phyloP scores from a whole-genome alignment of 92 coral and sea anemone species.

The Muricea muricata region DNA sequence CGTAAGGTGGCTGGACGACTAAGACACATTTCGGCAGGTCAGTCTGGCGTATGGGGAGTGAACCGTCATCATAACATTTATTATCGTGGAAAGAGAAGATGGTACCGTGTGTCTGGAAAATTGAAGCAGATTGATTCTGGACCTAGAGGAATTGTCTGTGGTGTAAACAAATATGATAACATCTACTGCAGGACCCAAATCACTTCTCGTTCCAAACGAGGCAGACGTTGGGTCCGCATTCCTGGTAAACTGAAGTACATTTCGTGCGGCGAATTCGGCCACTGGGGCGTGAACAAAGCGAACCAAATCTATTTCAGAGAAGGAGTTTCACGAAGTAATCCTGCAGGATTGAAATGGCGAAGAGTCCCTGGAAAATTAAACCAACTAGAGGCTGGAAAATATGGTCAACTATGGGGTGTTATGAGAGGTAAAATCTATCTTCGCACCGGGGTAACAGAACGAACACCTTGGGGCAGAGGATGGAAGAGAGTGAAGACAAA shows the following conservation, averaged over 20 bases:
- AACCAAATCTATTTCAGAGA: conserved; percentile 35
- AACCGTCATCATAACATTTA: conserved; percentile 12
- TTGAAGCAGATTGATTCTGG: conserved; percentile 59
- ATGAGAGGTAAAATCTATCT: not conserved
- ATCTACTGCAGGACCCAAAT: conserved; percentile 47
- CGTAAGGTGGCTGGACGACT: conserved; percentile 33
- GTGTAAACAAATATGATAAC: conserved; percentile 26
- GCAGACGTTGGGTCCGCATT: conserved; percentile 39
- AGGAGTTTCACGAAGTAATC: conserved; percentile 5
- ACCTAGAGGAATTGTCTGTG: conserved; percentile 39
- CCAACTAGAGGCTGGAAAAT: conserved; percentile 57
- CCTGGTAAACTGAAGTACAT: conserved; percentile 51
- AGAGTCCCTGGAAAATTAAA: conserved; percentile 48
- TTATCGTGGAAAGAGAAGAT: conserved; percentile 40
- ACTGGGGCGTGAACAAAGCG: conserved; percentile 53
- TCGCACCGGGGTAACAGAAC: conserved; percentile 8
- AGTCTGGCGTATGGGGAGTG: conserved; percentile 60
- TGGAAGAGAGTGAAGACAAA: conserved; percentile 2
- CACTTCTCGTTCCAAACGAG: conserved; percentile 7
- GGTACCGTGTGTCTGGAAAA: conserved; percentile 50
- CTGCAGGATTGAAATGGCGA: conserved; percentile 38
- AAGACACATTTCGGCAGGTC: conserved; percentile 36
- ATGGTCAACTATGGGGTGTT: conserved; percentile 62
- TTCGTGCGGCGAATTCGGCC: conserved; percentile 40
- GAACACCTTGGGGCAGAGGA: conserved; percentile 10